These are phyloP conservation scores for Geophilus truncorum DNA, from an alignment of 2,888 invertebrate genomes.

Conservation along the genomic window DNA sequence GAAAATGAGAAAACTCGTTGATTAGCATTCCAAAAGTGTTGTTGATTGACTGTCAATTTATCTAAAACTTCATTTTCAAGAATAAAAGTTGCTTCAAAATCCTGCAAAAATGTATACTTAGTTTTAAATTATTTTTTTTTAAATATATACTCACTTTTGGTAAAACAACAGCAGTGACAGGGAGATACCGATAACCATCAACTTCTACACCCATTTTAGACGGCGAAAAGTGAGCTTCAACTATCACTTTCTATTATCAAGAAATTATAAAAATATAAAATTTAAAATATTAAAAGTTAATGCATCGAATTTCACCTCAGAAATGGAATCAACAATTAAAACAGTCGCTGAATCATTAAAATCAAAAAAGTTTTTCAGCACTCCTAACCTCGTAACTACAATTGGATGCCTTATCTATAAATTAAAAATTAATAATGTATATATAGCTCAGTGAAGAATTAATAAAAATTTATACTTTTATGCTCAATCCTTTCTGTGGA, in stretches of 20 bases:
- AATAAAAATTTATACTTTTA: background rate
- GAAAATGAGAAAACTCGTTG: background rate
- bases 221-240: background rate
- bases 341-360: background rate
- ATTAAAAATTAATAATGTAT: background rate
- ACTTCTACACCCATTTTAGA: constrained; percentile 15
- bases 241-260: background rate
- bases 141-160: constrained; percentile 29
- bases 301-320: background rate
- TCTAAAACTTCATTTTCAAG: background rate
- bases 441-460: background rate
- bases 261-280: background rate
- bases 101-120: background rate
- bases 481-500: background rate
- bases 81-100: constrained; percentile 25
- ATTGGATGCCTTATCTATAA: constrained; percentile 1
- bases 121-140: background rate
- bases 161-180: constrained; percentile 31
- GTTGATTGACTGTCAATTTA: background rate
- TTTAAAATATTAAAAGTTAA: background rate
- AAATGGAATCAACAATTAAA: background rate
- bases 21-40: background rate
- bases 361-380: background rate
- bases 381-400: background rate
- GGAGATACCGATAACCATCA: constrained; percentile 31